phyloP scores from a whole-genome alignment of 2,888 invertebrate species.

The Nomada ferruginata region DNA sequence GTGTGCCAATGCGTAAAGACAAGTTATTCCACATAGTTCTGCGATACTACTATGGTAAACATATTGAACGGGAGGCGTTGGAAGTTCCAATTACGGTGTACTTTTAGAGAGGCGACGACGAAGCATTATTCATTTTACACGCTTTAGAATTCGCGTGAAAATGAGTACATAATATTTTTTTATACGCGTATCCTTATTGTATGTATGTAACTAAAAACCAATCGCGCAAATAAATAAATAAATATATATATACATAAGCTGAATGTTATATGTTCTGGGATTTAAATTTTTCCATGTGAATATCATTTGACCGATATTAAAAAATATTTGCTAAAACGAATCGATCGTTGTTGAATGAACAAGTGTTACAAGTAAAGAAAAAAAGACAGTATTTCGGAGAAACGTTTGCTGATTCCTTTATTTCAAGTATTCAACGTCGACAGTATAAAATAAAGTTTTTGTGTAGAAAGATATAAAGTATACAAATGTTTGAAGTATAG shows the following conservation, averaged over 20 bases:
- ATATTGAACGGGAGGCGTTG: slow-evolving; percentile 58
- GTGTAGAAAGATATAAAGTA: slow-evolving; percentile 24
- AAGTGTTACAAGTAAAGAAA: neutral
- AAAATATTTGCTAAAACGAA: neutral
- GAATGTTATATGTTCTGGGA: slow-evolving; percentile 5
- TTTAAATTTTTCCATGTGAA: neutral
- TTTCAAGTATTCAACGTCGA: slow-evolving; percentile 6
- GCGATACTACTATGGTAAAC: slow-evolving; percentile 40
- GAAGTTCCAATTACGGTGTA: slow-evolving; percentile 36
- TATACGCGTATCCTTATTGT: slow-evolving; percentile 49
- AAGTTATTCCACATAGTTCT: slow-evolving; percentile 35
- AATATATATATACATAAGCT: slow-evolving; percentile 30
- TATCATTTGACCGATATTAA: neutral
- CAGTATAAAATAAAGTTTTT: slow-evolving; percentile 11
- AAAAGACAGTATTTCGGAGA: neutral
- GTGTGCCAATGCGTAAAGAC: slow-evolving; percentile 45
- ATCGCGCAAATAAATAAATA: slow-evolving; percentile 62
- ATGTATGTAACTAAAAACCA: slow-evolving; percentile 54
- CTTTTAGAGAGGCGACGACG: slow-evolving; percentile 54
- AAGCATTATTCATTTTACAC: slow-evolving; percentile 45
- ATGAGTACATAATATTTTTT: slow-evolving; percentile 52
- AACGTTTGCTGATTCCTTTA: slow-evolving; percentile 18
- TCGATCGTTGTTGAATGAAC: neutral
- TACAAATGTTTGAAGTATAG: neutral
- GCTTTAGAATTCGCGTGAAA: slow-evolving; percentile 34